Conservation (phyloP, 2,797 vertebrate species). For the Pampus argenteus region DNA sequence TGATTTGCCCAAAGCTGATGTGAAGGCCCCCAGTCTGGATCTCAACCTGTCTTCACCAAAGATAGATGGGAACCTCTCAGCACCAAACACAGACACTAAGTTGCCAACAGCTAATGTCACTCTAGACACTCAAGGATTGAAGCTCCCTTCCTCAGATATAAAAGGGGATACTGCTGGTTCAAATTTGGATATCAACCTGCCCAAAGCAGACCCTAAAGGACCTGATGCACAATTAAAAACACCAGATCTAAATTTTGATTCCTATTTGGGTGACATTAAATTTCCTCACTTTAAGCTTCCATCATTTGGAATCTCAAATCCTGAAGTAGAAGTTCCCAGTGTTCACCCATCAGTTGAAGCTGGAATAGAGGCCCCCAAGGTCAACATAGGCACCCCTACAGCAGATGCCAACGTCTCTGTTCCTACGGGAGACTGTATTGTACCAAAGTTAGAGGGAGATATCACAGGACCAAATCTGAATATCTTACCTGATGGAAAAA, state of each 20-base stretch:
- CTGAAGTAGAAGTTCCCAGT: conserved; percentile 54
- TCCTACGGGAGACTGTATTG: conserved; percentile 41
- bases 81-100: conserved; percentile 53
- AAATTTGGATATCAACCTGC: conserved; percentile 37
- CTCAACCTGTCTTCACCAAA: conserved; percentile 61
- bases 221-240: conserved; percentile 59
- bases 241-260: conserved; percentile 63
- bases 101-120: conserved; percentile 52
- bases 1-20: conserved; percentile 54
- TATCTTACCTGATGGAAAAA: conserved; percentile 29
- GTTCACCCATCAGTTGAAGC: conserved; percentile 45
- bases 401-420: conserved; percentile 40
- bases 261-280: conserved; percentile 68
- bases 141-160: conserved; percentile 49
- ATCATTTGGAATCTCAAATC: conserved; percentile 52
- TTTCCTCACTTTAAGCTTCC: conserved; percentile 72
- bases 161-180: conserved; percentile 46
- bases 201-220: conserved; percentile 39
- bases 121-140: conserved; percentile 45
- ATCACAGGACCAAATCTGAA: conserved; percentile 44
- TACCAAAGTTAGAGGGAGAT: conserved; percentile 27
- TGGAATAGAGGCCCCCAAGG: conserved; percentile 48
- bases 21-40: conserved; percentile 38
- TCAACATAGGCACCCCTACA: conserved; percentile 19
- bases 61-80: conserved; percentile 50